These are phyloP conservation scores for Eurystomus glaucurus DNA, from an alignment of 2,797 vertebrate genomes.

Conservation along the genomic window DNA sequence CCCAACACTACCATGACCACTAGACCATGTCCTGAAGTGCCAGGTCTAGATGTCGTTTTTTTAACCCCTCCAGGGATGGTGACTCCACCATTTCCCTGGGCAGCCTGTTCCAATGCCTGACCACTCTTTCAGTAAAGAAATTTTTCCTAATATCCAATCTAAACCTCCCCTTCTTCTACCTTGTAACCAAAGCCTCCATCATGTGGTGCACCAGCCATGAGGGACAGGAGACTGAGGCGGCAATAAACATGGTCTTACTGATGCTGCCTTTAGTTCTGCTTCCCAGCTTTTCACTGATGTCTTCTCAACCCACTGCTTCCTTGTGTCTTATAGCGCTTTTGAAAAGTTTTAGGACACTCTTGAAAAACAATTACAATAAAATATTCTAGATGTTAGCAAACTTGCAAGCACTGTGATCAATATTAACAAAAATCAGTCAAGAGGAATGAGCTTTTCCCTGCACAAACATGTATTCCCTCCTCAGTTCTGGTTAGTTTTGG, in stretches of 20 bases:
- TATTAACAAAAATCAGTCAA: neutral
- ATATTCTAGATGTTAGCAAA: neutral
- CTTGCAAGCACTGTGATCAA: neutral
- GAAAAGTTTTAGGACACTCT: neutral
- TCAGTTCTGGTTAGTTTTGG: neutral
- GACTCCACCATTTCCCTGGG: too few species aligned
- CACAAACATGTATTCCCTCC: neutral
- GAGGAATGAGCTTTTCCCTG: neutral
- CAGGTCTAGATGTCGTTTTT: too few species aligned
- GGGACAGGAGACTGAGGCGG: neutral
- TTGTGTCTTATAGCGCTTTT: neutral
- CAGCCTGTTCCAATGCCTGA: too few species aligned
- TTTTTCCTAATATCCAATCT: too few species aligned
- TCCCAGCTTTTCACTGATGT: neutral
- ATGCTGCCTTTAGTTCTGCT: neutral
- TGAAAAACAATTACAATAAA: too few species aligned
- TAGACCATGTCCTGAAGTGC: too few species aligned
- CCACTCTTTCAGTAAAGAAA: too few species aligned
- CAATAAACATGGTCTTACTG: neutral
- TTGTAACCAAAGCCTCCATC: neutral
- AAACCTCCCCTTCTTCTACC: neutral
- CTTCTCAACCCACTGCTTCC: neutral
- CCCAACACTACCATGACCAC: too few species aligned
- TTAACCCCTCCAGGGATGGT: too few species aligned
- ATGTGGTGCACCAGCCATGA: neutral